Conservation (phyloP, 2,113 vertebrate species). For the Lamprologus sp. region DNA sequence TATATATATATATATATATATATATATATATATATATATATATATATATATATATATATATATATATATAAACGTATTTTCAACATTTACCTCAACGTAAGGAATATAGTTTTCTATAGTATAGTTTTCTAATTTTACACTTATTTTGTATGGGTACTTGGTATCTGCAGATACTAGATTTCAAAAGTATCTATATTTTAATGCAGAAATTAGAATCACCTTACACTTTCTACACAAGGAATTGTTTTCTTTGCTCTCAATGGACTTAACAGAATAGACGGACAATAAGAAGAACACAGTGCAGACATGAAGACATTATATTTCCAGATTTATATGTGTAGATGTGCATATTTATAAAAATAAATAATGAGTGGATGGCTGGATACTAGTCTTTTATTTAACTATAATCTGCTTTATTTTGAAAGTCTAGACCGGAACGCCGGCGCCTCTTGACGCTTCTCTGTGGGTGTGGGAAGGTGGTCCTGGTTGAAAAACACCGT, state of each 20-base stretch:
- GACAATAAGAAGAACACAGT: background rate
- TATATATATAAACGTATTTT: background rate
- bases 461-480: constrained; percentile 36
- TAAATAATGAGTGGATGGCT: background rate
- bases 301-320: background rate
- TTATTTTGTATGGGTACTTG: background rate
- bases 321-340: background rate
- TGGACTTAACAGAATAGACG: background rate
- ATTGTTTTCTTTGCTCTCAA: background rate
- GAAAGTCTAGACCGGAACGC: background rate
- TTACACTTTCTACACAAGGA: background rate
- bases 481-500: constrained; percentile 58
- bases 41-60: background rate
- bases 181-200: background rate
- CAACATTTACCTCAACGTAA: background rate
- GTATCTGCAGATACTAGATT: background rate
- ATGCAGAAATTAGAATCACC: background rate
- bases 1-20: background rate
- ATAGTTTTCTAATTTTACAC: background rate
- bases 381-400: background rate
- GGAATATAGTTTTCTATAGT: background rate
- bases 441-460: background rate
- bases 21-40: background rate
- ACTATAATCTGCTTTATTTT: background rate
- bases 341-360: background rate